These are phyloP conservation scores for Lymantria monacha DNA, from an alignment of 2,888 invertebrate species.

Conservation along the genomic window DNA sequence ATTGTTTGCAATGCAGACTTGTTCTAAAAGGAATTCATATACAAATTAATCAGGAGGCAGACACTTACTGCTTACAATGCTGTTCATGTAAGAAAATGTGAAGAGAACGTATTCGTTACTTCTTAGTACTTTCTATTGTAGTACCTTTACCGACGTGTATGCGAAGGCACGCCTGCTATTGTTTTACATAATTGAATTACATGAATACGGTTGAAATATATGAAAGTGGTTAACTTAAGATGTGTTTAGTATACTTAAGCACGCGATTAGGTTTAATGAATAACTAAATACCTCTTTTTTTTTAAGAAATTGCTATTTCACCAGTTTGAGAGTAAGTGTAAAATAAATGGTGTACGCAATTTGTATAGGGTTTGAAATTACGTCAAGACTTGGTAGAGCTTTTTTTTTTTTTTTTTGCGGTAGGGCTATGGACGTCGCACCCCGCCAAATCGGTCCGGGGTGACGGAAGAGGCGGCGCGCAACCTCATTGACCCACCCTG, in stretches of 20 bases:
- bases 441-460: no score
- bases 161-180: slow-evolving; percentile 33
- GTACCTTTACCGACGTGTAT: slow-evolving; percentile 23
- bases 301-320: no score
- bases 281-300: background rate
- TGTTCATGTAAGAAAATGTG: slow-evolving; percentile 12
- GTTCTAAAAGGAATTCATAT: background rate
- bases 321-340: no score
- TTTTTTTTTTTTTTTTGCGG: no score
- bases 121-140: slow-evolving; percentile 38
- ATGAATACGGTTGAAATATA: slow-evolving; percentile 3
- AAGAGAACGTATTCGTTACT: no score
- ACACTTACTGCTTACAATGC: slow-evolving; percentile 13
- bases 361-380: no score
- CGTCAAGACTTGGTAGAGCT: no score
- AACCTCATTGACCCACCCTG: no score
- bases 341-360: no score
- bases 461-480: no score
- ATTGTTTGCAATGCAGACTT: no score
- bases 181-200: slow-evolving; percentile 35
- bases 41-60: slow-evolving; percentile 10
- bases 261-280: background rate
- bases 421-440: no score
- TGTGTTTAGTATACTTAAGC: background rate
- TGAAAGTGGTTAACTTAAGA: background rate